Base-by-base conservation (phyloP, 1,140 invertebrate genomes). In the Pseudomyrmex sp. region DNA sequence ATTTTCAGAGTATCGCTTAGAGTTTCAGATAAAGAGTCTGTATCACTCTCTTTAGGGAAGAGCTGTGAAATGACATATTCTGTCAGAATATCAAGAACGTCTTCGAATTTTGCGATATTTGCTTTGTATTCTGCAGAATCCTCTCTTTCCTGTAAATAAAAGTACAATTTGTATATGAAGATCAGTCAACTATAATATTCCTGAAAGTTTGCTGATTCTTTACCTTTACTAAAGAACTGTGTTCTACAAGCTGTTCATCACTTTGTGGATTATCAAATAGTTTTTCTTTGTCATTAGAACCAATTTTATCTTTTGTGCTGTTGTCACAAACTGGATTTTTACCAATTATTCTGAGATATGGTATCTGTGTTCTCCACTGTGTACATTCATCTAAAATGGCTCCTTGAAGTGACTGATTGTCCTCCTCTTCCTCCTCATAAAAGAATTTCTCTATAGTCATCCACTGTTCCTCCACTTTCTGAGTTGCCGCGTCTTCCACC, bases 331-430 rank as follows among this genome's bases (percentile, higher is more conserved):
- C 2, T 68, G 56, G 44, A 85, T 76, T 89, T 68, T 86, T 90
- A 0, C 93, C 93, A 59, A 93, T 13, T 56, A 93, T 52, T 83
- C 93, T 90, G 18, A 94, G 86, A 74, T 94, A 93, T 0, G 91
- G 88, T 54, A 94, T 85, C 61, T 94, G 93, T 9, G 70, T 90
- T 50, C 88, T 90, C 94, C 94, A 94, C 73, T 94, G 93, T 66
- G 85, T 26, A 74, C 93, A 94, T 76, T 94, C 94, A 7, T 93
- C 91, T 12, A 85, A 83, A 66, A 88, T 26, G 58, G 70, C n/a
- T 23, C 84, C 79, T 4, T 83, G 63, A 2, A 84, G 35, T 4
- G 89, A 44, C 20, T 83, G 70, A 20, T 93, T 77, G 8, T 88
- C 85, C 20, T 35, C 35, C 35, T 35, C 35, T 15, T 92, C 80